Conservation (phyloP, 2,888 invertebrate species). For the Criorhina ranunculi region DNA sequence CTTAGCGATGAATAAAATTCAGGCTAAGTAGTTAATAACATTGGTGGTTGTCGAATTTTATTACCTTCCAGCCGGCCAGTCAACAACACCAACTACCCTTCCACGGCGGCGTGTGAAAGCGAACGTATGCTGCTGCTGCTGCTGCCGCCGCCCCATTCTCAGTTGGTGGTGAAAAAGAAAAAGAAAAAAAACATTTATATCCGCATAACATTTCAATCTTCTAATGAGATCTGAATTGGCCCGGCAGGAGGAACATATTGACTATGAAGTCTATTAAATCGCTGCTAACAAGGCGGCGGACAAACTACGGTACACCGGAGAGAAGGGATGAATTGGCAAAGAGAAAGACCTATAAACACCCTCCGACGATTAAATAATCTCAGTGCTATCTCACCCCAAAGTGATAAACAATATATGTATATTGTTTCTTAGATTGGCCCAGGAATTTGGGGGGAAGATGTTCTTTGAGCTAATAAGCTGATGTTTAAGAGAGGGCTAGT, state of each 20-base stretch:
- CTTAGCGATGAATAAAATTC: slow-evolving; percentile 71
- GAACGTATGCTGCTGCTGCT: slow-evolving; percentile 66
- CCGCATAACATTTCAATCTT: slow-evolving; percentile 73
- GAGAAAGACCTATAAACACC: slow-evolving; percentile 37
- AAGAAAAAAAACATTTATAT: slow-evolving; percentile 70
- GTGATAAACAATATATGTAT: slow-evolving; percentile 34
- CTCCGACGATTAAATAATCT: slow-evolving; percentile 53
- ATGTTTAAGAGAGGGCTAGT: too few relatives aligned
- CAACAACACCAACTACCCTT: slow-evolving; percentile 33
- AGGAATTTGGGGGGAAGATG: background rate
- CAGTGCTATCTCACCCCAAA: slow-evolving; percentile 55
- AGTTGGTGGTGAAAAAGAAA: slow-evolving; percentile 72
- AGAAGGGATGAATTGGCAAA: slow-evolving; percentile 38
- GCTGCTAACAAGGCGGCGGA: slow-evolving; percentile 65
- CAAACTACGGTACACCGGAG: background rate
- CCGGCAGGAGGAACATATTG: slow-evolving; percentile 54
- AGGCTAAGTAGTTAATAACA: slow-evolving; percentile 70
- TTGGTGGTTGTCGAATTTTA: slow-evolving; percentile 76
- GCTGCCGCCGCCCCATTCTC: slow-evolving; percentile 45
- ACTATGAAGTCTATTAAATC: slow-evolving; percentile 62
- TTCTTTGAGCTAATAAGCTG: background rate
- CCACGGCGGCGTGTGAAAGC: slow-evolving; percentile 59
- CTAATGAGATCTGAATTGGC: slow-evolving; percentile 75
- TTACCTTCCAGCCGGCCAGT: slow-evolving; percentile 32
- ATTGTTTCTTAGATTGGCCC: slow-evolving; percentile 14